phyloP scores from a whole-genome alignment of 2,797 vertebrate species.

The Onychomys leucogaster region DNA sequence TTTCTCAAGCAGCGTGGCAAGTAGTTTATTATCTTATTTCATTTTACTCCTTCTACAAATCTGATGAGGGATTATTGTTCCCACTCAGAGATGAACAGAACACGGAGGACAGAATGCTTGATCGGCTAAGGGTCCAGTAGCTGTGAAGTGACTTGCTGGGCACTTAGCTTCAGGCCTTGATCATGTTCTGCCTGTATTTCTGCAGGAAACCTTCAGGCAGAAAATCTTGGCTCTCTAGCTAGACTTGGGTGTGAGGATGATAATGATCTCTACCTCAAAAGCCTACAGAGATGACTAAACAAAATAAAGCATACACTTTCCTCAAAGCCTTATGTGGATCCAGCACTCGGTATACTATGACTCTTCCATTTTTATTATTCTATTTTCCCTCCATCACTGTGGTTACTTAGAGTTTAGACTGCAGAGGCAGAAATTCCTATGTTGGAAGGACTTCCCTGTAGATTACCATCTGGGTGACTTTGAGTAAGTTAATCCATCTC shows the following conservation, averaged over 20 bases:
- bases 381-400: neutral
- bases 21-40: slow-evolving; percentile 15
- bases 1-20: neutral
- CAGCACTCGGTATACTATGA: neutral
- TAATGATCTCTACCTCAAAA: neutral
- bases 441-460: neutral
- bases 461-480: neutral
- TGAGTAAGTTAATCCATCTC: neutral
- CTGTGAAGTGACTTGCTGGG: neutral
- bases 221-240: neutral
- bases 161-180: neutral
- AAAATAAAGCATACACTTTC: neutral
- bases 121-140: neutral
- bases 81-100: slow-evolving; percentile 28
- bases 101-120: neutral
- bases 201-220: slow-evolving; percentile 8
- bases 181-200: neutral
- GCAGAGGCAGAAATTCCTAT: neutral
- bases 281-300: neutral
- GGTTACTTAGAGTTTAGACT: neutral
- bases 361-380: neutral
- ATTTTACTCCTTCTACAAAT: slow-evolving; percentile 6
- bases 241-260: neutral
- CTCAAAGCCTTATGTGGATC: neutral
- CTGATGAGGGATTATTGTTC: neutral